Conservation (phyloP, 2,797 vertebrate species). For the Molossus alvarezi region DNA sequence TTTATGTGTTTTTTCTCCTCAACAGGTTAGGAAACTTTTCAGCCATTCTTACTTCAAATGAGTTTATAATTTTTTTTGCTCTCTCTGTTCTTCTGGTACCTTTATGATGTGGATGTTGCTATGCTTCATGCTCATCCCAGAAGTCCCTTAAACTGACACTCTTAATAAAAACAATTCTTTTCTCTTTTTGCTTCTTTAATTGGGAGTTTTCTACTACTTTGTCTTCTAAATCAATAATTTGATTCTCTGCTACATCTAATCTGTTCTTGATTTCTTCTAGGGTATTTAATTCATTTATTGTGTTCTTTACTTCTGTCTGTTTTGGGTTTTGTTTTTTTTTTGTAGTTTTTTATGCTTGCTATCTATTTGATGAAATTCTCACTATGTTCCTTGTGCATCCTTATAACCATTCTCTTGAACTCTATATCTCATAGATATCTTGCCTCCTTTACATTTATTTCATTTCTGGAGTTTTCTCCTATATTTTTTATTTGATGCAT, state of each 20-base stretch:
- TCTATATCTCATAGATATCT: neutral
- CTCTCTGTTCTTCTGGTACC: neutral
- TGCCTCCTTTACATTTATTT: neutral
- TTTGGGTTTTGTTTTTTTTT: neutral
- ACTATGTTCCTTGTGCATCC: neutral
- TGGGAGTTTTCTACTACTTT: neutral
- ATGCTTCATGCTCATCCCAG: neutral
- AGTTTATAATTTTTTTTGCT: neutral
- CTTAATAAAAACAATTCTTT: neutral
- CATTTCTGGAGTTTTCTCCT: neutral
- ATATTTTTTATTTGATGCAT: neutral
- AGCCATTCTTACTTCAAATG: neutral
- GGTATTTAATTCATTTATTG: neutral
- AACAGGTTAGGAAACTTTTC: neutral
- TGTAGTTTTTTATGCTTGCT: neutral
- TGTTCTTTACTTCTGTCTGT: neutral
- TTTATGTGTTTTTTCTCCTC: neutral
- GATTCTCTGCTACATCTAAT: neutral
- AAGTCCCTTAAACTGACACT: neutral
- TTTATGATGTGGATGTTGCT: neutral
- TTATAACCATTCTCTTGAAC: neutral
- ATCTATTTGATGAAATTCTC: neutral
- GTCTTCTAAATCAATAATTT: neutral
- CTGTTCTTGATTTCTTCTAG: neutral
- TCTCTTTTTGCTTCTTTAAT: neutral